phyloP scores from a whole-genome alignment of 2,888 invertebrate genomes.

The Neoscelio sp. region DNA sequence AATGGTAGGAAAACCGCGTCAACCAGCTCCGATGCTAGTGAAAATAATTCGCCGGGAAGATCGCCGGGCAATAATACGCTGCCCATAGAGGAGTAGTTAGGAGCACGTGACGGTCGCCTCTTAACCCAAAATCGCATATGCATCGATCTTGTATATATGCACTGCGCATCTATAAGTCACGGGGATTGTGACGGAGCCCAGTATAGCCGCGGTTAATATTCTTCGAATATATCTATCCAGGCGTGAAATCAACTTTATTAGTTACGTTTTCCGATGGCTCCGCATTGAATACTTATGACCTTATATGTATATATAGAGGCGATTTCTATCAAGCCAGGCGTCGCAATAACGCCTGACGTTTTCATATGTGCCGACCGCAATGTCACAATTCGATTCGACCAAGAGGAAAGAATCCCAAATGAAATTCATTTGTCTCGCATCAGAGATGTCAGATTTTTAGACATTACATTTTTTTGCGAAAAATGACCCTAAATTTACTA shows the following conservation, averaged over 20 bases:
- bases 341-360: slow-evolving; percentile 61
- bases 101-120: slow-evolving; percentile 82
- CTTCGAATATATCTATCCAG: slow-evolving; percentile 76
- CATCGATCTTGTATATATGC: slow-evolving; percentile 67
- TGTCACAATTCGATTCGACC: slow-evolving; percentile 53
- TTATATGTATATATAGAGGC: slow-evolving; percentile 43
- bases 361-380: slow-evolving; percentile 56
- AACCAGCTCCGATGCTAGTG: slow-evolving; percentile 56
- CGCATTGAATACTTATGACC: slow-evolving; percentile 65
- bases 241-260: slow-evolving; percentile 82
- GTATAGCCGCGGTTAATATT: slow-evolving; percentile 68
- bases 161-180: slow-evolving; percentile 56
- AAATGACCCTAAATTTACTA: no score
- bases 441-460: no score
- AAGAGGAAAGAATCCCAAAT: slow-evolving; percentile 51
- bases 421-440: slow-evolving; percentile 48
- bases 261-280: slow-evolving; percentile 70
- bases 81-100: slow-evolving; percentile 80
- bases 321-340: slow-evolving; percentile 32
- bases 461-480: no score
- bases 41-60: slow-evolving; percentile 50
- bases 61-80: slow-evolving; percentile 80
- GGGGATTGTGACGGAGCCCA: slow-evolving; percentile 43
- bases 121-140: slow-evolving; percentile 77
- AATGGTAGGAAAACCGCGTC: slow-evolving; percentile 31